phyloP scores from a whole-genome alignment of 2,113 vertebrate species.

The Vulpes ferrilata region DNA sequence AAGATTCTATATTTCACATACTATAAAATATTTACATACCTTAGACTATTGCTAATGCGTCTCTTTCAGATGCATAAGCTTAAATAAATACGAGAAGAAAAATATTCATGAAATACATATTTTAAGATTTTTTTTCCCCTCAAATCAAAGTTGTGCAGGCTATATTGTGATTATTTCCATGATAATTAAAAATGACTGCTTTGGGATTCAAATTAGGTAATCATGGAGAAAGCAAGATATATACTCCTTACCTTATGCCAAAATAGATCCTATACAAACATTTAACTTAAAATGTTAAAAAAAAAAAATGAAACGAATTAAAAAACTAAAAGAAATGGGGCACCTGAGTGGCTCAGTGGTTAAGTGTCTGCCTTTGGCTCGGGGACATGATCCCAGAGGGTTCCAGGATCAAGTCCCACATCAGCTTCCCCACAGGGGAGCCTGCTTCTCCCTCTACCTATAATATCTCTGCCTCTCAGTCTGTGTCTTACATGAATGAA shows the following conservation, averaged over 20 bases:
- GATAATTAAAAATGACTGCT: conserved; percentile 22
- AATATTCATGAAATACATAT: conserved; percentile 11
- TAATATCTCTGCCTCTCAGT: too few species aligned
- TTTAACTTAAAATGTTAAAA: conserved; percentile 2
- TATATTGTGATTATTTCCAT: not conserved
- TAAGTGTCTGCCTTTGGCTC: too few species aligned
- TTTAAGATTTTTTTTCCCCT: not conserved
- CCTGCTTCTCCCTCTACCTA: too few species aligned
- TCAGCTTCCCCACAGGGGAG: too few species aligned
- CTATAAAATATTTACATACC: not conserved
- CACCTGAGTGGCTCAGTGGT: too few species aligned
- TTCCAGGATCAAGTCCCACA: too few species aligned
- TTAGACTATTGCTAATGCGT: not conserved
- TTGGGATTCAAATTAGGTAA: conserved; percentile 30
- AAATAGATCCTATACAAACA: conserved; percentile 28
- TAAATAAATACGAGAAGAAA: conserved; percentile 38
- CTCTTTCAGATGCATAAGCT: not conserved
- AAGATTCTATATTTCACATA: conserved; percentile 12
- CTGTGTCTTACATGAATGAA: too few species aligned
- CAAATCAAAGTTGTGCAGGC: not conserved
- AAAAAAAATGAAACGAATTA: not conserved
- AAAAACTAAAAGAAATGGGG: not conserved
- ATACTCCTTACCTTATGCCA: not conserved
- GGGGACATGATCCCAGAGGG: too few species aligned
- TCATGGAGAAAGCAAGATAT: not conserved